A percentile compares a stretch with the other conserved stretches of the same genome.
Evolutionary conservation across 2,113 vertebrate species (phyloP).

Genomic region (Chloropsis hardwickii): DNA sequence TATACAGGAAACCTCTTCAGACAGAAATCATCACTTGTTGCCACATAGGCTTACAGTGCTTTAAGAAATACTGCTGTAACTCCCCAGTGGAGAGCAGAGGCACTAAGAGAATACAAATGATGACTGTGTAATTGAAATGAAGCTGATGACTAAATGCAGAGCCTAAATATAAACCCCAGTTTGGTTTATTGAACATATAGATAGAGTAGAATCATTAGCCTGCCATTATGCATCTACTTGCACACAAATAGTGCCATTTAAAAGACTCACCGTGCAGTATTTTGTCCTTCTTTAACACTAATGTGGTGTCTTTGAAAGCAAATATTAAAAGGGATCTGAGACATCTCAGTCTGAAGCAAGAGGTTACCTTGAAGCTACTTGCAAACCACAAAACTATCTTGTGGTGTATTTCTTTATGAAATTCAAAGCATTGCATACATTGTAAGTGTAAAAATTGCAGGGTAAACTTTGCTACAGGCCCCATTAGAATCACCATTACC

Average conservation of each 20-base stretch:
- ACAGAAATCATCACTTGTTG: background rate
- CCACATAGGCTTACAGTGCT: background rate
- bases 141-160: background rate
- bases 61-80: background rate
- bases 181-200: background rate
- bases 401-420: background rate
- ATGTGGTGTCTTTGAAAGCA: background rate
- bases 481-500: background rate
- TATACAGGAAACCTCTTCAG: background rate
- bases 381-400: background rate
- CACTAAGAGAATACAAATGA: background rate
- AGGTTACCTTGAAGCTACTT: background rate
- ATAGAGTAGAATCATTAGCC: background rate
- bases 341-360: background rate
- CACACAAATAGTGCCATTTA: background rate
- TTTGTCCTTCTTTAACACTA: background rate
- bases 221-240: background rate
- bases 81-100: background rate
- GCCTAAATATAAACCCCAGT: background rate
- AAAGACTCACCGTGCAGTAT: conserved; percentile 6
- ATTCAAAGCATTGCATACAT: background rate
- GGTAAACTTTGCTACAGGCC: background rate
- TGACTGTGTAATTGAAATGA: background rate
- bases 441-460: background rate
- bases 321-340: background rate